Evolutionary conservation across 2,113 vertebrate species (phyloP), one percentile per base, ranked within the genome.

Genomic region (Cyprinodon variegatus): DNA sequence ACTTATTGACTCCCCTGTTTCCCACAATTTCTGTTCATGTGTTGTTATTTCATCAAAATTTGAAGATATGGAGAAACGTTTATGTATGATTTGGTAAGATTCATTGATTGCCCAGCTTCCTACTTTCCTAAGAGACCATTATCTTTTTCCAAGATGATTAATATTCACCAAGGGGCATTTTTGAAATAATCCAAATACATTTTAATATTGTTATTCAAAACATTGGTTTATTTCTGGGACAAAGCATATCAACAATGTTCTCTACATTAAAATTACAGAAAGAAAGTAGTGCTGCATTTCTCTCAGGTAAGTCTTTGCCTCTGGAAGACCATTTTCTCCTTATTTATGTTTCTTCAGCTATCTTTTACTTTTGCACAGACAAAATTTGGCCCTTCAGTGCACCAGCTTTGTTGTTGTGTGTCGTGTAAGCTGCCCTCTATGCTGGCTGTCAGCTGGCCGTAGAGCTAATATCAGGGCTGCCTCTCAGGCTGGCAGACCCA

Each of bases 401-500:
- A 73, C 83, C 68, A 37, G 75, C 89, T 83, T 68, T 82, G 83
- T 87, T 90, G 85, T 82, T 86, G 86, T 90, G 86, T 83, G 85
- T 86, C 83, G 81, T 89, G 83, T 85, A 83, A 86, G 88, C 82
- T 73, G 82, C 81, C 80, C 88, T 88, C 83, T 86, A 85, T 91
- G 86, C 86, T 14, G 72, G 77, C 93, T 94, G 93, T 94, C 92
- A 94, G 93, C 88, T 87, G 85, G 86, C 84, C 73, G 78, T 90
- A 73, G 90, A 93, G 92, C 93, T 94, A 92, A 94, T 93, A 93
- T 93, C 89, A 83, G 90, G 86, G 88, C 91, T 92, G 91, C 92
- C 88, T 92, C 88, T 90, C 77, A 64, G 63, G 72, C 91, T 93
- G 93, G 92, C 93, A 93, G 92, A 91, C 83, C 91, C 93, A 94